These are phyloP conservation scores for Spodoptera litura DNA, from an alignment of 1,140 invertebrate genomes.

Conservation along the genomic window DNA sequence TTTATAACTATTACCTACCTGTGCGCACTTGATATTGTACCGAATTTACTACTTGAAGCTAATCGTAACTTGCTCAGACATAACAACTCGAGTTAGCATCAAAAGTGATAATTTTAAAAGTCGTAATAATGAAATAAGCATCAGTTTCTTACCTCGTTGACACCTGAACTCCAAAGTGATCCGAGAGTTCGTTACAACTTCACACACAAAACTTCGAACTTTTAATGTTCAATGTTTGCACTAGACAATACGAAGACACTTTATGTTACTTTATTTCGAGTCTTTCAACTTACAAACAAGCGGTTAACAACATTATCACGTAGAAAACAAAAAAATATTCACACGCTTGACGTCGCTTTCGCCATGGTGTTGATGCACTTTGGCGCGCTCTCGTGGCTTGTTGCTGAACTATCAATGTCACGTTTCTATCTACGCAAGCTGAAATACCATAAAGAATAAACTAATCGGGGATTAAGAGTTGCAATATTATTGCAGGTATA, in stretches of 20 bases:
- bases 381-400: conserved; percentile 67
- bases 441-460: neutral
- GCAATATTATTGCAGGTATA: no score
- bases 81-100: conserved; percentile 62
- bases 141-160: conserved; percentile 86
- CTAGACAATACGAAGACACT: conserved; percentile 68
- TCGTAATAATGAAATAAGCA: conserved; percentile 82
- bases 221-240: conserved; percentile 67
- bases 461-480: no score
- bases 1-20: conserved; percentile 78
- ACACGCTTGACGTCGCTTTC: conserved; percentile 81
- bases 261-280: conserved; percentile 66
- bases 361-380: conserved; percentile 83
- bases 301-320: conserved; percentile 78
- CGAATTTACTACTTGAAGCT: conserved; percentile 55
- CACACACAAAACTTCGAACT: conserved; percentile 79
- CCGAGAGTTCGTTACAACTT: conserved; percentile 84
- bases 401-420: conserved; percentile 57
- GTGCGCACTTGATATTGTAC: conserved; percentile 53
- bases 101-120: conserved; percentile 79
- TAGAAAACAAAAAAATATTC: conserved; percentile 83
- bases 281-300: conserved; percentile 79
- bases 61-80: conserved; percentile 63
- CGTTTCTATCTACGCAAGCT: conserved; percentile 58
- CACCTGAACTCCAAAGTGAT: conserved; percentile 85